Evolutionary conservation across 1,140 invertebrate species (phyloP), one percentile per base, ranked within the genome.

Genomic region (Anagrus nilaparvatae): DNA sequence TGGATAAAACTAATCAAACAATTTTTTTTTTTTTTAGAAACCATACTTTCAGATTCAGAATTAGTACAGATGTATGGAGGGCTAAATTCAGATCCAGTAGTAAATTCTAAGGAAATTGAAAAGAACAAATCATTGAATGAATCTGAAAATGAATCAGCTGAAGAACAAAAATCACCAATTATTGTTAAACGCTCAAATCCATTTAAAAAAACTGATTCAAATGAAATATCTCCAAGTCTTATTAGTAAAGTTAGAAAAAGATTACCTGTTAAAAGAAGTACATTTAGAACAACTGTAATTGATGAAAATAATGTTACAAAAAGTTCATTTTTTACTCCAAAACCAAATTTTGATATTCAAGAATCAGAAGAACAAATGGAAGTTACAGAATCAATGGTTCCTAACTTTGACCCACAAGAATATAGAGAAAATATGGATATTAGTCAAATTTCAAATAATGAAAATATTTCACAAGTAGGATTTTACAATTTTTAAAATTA

Each of bases 291-390:
- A 12, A 63, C 60, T 6, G 50, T 63, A 6, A 58, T 63, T 31
- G 60, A 63, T 39, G 39, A 55, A 16, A 41, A 46, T 16, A 44
- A 23, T 5, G 30, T 54, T 4, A 9, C 33, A 7, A 31, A 52
- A 30, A 63, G 60, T 20, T 52, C 57, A 53, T 63, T 55, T 47
- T 63, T 63, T 42, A 29, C 49, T 5, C 10, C 40, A 19, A 7
- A 43, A 6, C 24, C 27, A 1, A 28, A 38, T 14, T 27, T n/a
- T 10, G 18, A 42, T 5, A 16, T 32, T 1, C 2, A 23, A n/a
- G 32, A 41, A 24, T 35, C 42, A 24, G 14, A 46, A 33, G 17
- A 37, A 1, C 3, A 17, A 28, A 24, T 30, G 10, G 25, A 40
- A 13, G 27, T 30, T 23, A 5, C 13, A 4, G 32, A 40, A 7